Base-by-base conservation (phyloP, 2,797 vertebrate genomes). In the Numenius phaeopus region DNA sequence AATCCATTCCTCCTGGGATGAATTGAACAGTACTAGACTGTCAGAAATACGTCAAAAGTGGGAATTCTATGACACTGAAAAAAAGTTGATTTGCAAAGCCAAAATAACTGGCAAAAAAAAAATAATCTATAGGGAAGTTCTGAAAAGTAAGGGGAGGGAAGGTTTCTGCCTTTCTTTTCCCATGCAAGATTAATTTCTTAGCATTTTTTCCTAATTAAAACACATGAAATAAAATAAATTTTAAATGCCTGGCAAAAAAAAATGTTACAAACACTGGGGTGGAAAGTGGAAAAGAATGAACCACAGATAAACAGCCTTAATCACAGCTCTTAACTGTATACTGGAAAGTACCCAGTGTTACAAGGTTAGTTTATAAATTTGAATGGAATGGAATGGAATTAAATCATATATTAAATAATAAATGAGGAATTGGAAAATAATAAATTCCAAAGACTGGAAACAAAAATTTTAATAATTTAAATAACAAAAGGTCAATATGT, bases 251-350 rank as follows among this genome's bases (percentile, higher is more conserved):
- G 27, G 37, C 75, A 59, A 84, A 87, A 58, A 8, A 82, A 89
- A 73, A 69, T 29, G 3, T 32, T 47, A 6, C 50, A 79, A 87
- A 92, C 22, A 55, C 10, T 47, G 29, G 46, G 58, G 34, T 70
- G n/a, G 57, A 72, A 85, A 85, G 87, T 34, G 64, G 78, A 83
- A 96, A 95, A 85, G 47, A 64, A 71, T 64, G 46, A 79, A 29
- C 37, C 26, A 44, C 34, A 87, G 80, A 94, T 87, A 93, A 97
- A 93, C 88, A 96, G 24, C 34, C 49, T 82, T 93, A 94, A 96
- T 82, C 77, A 82, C 62, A 84, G 73, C 39, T 90, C 50, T 93
- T 92, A 87, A 82, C 46, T 70, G 42, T 77, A 12, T 44, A 17
- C 34, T 80, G 73, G 70, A 73, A 90, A 90, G 50, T 29, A 17